Evolutionary conservation across 2,888 invertebrate species (phyloP), one percentile per base, ranked within the genome.

Genomic region (Macaria liturata): DNA sequence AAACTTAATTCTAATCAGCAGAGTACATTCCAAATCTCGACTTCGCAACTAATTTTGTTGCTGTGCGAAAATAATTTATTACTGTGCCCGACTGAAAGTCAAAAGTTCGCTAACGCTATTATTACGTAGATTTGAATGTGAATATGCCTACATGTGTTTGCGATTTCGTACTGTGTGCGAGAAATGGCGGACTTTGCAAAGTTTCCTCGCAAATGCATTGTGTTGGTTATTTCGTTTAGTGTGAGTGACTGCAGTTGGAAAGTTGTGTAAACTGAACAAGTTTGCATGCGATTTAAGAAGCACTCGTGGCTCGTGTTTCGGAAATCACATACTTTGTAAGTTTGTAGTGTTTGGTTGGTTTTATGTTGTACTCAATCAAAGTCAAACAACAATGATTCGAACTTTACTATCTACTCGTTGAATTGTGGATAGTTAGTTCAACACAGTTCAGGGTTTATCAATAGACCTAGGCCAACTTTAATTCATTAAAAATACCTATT

Each of bases 181-280:
- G 51, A n/a, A 53, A 53, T 54, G 53, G 53, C 53, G 47, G 65
- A 20, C 20, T 20, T 20, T 20, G 65, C 73, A 72, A 76, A 81
- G 67, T 78, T 74, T 69, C 67, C 62, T 67, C 66, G 72, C 68
- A 76, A 80, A 75, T 79, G 75, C 76, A 76, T 75, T 76, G 73
- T 71, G 66, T 57, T 57, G 69, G 75, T 71, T 77, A 80, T 78
- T 76, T 76, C 71, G 77, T 75, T 80, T 67, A 63, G 61, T 62
- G 67, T 61, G 65, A 70, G 71, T 74, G 76, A 75, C 74, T 72
- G 67, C 69, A 65, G 68, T 63, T 69, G 40, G 57, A 65, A 74
- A 75, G 69, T 78, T 78, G 62, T 54, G 57, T 51, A 60, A 72
- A 74, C 75, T 71, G 74, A 74, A 70, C 59, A 74, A 77, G 74